Conservation (phyloP, 92 coral and sea anemone species). For the Palythoa grandiflora region DNA sequence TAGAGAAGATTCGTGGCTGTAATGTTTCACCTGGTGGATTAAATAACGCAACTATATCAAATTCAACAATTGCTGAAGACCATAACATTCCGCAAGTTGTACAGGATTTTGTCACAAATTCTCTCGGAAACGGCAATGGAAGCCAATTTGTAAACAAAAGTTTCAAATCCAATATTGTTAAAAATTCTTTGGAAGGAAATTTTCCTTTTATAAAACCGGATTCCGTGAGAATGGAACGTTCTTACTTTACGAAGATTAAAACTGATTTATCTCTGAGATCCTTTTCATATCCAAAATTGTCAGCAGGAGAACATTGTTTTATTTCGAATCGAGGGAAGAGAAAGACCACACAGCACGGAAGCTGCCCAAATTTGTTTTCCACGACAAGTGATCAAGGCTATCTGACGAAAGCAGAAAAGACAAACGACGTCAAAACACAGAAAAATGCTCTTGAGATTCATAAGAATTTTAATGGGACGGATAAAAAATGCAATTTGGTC, state of each 20-base stretch:
- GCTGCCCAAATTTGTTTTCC: constrained; percentile 4
- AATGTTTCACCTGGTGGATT: neutral
- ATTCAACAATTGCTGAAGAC: neutral
- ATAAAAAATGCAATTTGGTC: neutral
- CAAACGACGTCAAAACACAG: neutral
- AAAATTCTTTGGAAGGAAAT: constrained; percentile 15
- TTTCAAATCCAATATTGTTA: constrained; percentile 6
- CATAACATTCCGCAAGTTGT: neutral
- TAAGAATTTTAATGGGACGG: neutral
- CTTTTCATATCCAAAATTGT: constrained; percentile 60
- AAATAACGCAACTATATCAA: neutral
- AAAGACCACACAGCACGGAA: neutral
- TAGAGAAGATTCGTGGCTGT: constrained; percentile 5
- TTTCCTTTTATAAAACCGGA: neutral
- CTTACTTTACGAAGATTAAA: constrained; percentile 1
- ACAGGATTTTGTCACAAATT: neutral
- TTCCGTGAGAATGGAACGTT: neutral
- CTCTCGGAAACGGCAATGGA: constrained; percentile 29
- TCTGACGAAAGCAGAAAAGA: neutral
- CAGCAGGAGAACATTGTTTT: constrained; percentile 10
- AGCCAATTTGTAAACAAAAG: constrained; percentile 22
- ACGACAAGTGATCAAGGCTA: neutral
- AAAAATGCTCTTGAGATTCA: neutral
- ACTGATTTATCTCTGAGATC: constrained; percentile 25
- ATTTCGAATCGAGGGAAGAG: neutral